A percentile compares a stretch with the other conserved stretches of the same genome.
phyloP scores from a whole-genome alignment of 2,113 vertebrate species.

The Chloropsis cyanopogon region DNA sequence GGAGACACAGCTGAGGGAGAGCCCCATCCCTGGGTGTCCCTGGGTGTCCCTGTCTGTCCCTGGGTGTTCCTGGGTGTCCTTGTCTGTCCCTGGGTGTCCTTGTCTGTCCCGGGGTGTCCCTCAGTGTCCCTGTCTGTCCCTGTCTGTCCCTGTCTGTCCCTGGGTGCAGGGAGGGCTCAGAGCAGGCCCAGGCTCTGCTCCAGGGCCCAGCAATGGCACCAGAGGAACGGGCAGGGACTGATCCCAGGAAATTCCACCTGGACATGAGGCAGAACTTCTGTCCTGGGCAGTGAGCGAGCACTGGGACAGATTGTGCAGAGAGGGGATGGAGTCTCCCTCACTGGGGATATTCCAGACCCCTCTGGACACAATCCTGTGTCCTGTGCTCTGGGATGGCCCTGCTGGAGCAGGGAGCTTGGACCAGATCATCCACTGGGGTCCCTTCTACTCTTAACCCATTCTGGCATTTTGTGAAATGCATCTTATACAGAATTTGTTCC shows the following conservation, averaged over 20 bases:
- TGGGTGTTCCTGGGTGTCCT: too few relatives aligned
- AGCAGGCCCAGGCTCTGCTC: background rate
- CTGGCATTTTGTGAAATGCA: background rate
- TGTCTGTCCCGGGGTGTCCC: background rate
- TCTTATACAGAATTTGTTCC: background rate
- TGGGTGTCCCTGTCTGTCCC: background rate
- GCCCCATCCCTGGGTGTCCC: background rate
- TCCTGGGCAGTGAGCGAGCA: background rate
- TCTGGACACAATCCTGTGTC: background rate
- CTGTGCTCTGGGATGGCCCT: background rate
- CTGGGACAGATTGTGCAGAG: background rate
- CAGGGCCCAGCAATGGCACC: background rate
- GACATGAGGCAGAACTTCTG: background rate
- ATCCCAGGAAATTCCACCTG: background rate
- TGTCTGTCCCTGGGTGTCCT: background rate
- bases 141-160: background rate
- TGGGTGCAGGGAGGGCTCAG: background rate
- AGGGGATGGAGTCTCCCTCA: background rate
- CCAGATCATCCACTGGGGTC: accelerated
- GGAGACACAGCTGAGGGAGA: background rate
- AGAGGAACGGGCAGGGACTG: background rate
- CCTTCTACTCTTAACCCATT: background rate
- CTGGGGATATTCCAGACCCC: background rate
- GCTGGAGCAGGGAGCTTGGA: background rate
- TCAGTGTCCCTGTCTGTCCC: background rate